Percentiles rank a stretch among this genome's conserved stretches.
Evolutionary conservation across 1,140 invertebrate genomes (phyloP).

Genomic region (Zaprionus kolodkinae): DNA sequence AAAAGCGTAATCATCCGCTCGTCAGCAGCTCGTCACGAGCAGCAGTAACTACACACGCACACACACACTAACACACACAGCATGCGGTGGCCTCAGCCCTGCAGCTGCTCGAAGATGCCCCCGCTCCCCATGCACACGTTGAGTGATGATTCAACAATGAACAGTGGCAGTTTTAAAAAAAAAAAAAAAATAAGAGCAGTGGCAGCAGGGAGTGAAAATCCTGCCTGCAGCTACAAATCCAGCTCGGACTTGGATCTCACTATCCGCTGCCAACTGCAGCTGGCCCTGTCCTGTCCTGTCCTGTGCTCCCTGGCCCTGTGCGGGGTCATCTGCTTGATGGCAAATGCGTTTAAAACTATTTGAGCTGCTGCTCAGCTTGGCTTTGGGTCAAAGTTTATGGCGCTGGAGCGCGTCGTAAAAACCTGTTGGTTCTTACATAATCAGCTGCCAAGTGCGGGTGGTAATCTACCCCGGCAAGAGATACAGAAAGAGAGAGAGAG

Average conservation of each 20-base stretch:
- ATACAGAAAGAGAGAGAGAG: neutral
- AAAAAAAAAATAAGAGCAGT: slow-evolving; percentile 24
- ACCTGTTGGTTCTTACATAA: slow-evolving; percentile 68
- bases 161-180: slow-evolving; percentile 68
- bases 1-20: slow-evolving; percentile 78
- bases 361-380: slow-evolving; percentile 79
- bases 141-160: slow-evolving; percentile 80
- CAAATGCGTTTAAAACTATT: slow-evolving; percentile 77
- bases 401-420: slow-evolving; percentile 72
- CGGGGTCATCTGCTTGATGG: slow-evolving; percentile 26
- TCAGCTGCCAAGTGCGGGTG: slow-evolving; percentile 48
- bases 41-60: slow-evolving; percentile 15
- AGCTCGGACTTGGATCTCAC: slow-evolving; percentile 26
- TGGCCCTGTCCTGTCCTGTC: slow-evolving; percentile 22
- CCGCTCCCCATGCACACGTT: slow-evolving; percentile 16
- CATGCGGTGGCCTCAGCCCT: slow-evolving; percentile 50
- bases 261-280: slow-evolving; percentile 60
- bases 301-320: slow-evolving; percentile 19
- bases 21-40: slow-evolving; percentile 68
- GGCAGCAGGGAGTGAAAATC: slow-evolving; percentile 24
- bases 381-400: slow-evolving; percentile 81
- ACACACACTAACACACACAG: slow-evolving; percentile 24
- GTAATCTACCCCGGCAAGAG: neutral
- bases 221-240: slow-evolving; percentile 25
- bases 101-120: slow-evolving; percentile 43